Conservation (phyloP, 2,113 vertebrate species). For the Hydrolagus affinis region DNA sequence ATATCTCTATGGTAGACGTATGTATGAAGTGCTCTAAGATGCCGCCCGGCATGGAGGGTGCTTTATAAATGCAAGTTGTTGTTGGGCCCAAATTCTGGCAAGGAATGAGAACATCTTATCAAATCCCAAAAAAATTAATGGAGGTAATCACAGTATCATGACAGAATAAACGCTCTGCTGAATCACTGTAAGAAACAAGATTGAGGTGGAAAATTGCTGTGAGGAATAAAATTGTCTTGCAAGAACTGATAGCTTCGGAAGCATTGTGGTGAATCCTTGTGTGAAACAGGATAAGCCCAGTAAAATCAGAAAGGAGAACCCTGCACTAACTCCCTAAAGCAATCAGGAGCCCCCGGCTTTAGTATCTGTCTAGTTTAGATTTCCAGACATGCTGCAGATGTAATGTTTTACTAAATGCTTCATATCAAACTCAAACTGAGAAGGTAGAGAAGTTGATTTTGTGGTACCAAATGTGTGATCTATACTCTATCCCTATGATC, state of each 20-base stretch:
- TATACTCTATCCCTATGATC: too few species aligned
- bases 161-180: neutral
- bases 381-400: too few species aligned
- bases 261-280: neutral
- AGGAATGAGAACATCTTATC: neutral
- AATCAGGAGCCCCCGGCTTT: neutral
- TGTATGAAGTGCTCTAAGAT: too few species aligned
- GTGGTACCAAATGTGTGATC: too few species aligned
- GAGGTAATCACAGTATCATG: neutral
- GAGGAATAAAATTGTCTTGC: neutral
- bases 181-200: neutral
- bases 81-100: neutral
- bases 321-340: neutral
- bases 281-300: neutral
- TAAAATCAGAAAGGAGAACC: neutral
- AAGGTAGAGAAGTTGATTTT: too few species aligned
- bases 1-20: neutral
- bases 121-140: neutral
- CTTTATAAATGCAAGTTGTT: too few species aligned
- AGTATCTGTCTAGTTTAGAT: too few species aligned
- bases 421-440: too few species aligned
- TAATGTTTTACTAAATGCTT: too few species aligned
- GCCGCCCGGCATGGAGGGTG: too few species aligned
- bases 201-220: neutral
- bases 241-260: neutral